phyloP scores from a whole-genome alignment of 2,888 invertebrate species.

The Loripinus fragilis region DNA sequence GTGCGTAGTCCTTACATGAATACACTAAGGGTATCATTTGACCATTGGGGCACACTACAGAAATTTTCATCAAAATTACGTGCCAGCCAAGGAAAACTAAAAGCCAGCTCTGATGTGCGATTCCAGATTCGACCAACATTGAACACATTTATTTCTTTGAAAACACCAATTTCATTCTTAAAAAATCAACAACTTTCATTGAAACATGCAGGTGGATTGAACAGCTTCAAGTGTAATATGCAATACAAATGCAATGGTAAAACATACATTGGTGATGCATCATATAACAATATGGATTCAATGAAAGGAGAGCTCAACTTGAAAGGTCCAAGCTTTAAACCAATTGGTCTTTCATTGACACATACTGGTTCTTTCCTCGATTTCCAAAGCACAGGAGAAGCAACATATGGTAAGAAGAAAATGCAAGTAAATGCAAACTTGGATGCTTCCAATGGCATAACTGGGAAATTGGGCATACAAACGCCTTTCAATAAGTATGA shows the following conservation, averaged over 20 bases:
- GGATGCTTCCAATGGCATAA: conserved; percentile 33
- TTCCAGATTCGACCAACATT: conserved; percentile 44
- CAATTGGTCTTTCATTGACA: conserved; percentile 28
- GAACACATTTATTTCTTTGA: conserved; percentile 28
- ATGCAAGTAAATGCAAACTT: conserved; percentile 25
- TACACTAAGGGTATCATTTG: conserved; percentile 42
- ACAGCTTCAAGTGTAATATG: conserved; percentile 51
- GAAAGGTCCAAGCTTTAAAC: conserved; percentile 40
- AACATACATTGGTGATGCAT: conserved; percentile 42
- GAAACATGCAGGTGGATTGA: conserved; percentile 37
- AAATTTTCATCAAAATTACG: conserved; percentile 30
- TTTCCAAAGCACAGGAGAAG: conserved; percentile 36
- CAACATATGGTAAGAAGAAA: conserved; percentile 35
- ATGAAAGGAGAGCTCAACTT: conserved; percentile 42
- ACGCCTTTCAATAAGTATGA: conserved; percentile 37
- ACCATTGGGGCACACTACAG: conserved; percentile 43
- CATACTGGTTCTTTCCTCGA: conserved; percentile 34
- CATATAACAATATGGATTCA: conserved; percentile 38
- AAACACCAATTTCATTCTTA: conserved; percentile 35
- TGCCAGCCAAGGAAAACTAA: conserved; percentile 24
- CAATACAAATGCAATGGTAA: conserved; percentile 44
- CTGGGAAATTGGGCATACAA: conserved; percentile 19
- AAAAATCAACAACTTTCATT: conserved; percentile 50
- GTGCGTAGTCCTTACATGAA: conserved; percentile 41
- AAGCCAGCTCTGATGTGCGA: conserved; percentile 17